Conservation (phyloP, 2,113 vertebrate genomes). For the Donacobius atricapilla region DNA sequence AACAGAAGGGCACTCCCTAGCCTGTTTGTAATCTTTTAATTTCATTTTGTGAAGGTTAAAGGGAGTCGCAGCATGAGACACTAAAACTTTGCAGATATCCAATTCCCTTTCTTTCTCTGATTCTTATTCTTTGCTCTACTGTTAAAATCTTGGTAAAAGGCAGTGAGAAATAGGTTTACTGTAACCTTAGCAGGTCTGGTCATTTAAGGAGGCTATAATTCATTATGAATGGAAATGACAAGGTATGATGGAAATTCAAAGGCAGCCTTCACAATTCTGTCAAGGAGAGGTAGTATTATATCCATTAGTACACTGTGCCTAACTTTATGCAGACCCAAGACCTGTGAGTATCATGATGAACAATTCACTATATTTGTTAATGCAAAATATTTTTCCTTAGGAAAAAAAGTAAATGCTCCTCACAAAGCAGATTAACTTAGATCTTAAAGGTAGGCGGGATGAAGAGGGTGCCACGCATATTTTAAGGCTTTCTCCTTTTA, state of each 20-base stretch:
- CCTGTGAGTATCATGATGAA: neutral
- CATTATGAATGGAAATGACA: neutral
- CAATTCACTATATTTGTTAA: neutral
- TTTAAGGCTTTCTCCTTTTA: neutral
- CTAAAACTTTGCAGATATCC: neutral
- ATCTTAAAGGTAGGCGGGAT: neutral
- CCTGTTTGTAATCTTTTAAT: conserved; percentile 21
- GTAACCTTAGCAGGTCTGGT: neutral
- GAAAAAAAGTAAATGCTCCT: neutral
- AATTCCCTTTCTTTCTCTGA: neutral
- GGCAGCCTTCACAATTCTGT: neutral
- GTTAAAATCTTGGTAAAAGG: neutral
- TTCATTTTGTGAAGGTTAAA: conserved; percentile 17
- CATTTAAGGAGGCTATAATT: neutral
- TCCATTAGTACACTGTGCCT: neutral
- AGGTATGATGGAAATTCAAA: neutral
- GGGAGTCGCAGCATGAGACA: neutral
- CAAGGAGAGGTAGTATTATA: neutral
- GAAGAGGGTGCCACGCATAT: neutral
- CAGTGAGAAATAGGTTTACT: neutral
- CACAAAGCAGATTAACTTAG: neutral
- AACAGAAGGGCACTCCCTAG: conserved; percentile 3
- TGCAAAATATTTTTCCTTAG: neutral
- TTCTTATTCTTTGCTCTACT: neutral
- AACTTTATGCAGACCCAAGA: neutral